Evolutionary conservation across 1,140 invertebrate genomes (phyloP).

Genomic region (Acyrthosiphon pisum): DNA sequence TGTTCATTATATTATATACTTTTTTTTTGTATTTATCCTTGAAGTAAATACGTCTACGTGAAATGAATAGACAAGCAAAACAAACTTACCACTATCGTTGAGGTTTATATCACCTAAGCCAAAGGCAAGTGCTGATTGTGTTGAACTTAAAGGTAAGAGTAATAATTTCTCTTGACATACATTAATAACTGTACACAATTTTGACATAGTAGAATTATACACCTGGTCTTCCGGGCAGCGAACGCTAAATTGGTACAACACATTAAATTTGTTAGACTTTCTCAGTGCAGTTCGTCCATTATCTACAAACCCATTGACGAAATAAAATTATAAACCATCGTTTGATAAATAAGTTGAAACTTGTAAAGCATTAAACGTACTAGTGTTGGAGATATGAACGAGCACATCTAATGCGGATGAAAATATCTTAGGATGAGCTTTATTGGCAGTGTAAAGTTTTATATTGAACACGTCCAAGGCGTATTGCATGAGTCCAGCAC

Average conservation of each 20-base stretch:
- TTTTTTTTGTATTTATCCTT: no score
- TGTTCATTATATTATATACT: neutral
- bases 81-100: neutral
- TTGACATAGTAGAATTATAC: conserved; percentile 70
- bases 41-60: no score
- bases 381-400: conserved; percentile 32
- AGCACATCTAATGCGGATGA: conserved; percentile 28
- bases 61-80: neutral
- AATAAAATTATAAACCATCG: neutral
- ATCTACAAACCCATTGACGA: conserved; percentile 63
- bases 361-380: neutral
- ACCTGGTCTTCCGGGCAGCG: conserved; percentile 72
- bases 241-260: conserved; percentile 71
- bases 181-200: conserved; percentile 72
- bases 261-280: conserved; percentile 69
- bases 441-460: neutral
- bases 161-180: conserved; percentile 71
- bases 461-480: conserved; percentile 31
- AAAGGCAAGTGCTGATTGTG: conserved; percentile 67
- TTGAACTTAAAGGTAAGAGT: conserved; percentile 68
- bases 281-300: conserved; percentile 69
- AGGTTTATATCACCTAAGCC: conserved; percentile 61
- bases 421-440: conserved; percentile 17
- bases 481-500: conserved; percentile 42
- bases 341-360: neutral